A percentile compares a stretch with the other conserved stretches of the same genome.
phyloP scores from a whole-genome alignment of 2,113 vertebrate genomes.

The Catharus bicknelli region DNA sequence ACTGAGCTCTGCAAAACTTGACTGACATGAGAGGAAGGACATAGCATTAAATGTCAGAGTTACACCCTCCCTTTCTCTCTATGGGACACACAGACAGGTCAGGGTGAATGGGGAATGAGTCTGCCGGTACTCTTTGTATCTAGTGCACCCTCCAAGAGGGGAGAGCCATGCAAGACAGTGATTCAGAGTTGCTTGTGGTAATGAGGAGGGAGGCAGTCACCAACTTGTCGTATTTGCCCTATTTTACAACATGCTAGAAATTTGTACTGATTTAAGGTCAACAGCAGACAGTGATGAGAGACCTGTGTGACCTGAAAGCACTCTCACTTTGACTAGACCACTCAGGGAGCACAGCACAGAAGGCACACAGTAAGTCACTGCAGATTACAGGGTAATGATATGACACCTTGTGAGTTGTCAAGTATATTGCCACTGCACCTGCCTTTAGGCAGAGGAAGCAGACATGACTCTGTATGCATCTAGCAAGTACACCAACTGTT shows the following conservation, averaged over 20 bases:
- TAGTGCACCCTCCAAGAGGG: neutral
- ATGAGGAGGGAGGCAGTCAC: neutral
- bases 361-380: neutral
- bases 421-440: neutral
- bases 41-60: rapidly evolving
- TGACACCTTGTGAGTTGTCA: slow-evolving; percentile 17
- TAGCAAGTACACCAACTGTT: neutral
- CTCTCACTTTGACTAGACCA: neutral
- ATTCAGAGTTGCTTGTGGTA: neutral
- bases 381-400: slow-evolving; percentile 38
- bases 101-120: neutral
- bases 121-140: neutral
- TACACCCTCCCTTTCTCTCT: neutral
- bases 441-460: slow-evolving; percentile 25
- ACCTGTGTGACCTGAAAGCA: neutral
- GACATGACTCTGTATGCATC: neutral
- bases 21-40: neutral
- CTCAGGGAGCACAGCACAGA: neutral
- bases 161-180: neutral
- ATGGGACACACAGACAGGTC: rapidly evolving
- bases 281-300: neutral
- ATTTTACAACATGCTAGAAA: neutral
- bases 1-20: neutral
- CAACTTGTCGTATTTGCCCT: neutral
- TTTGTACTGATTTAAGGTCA: neutral